Evolutionary conservation across 2,797 vertebrate genomes (phyloP).

Genomic region (Epinephelus malabaricus): DNA sequence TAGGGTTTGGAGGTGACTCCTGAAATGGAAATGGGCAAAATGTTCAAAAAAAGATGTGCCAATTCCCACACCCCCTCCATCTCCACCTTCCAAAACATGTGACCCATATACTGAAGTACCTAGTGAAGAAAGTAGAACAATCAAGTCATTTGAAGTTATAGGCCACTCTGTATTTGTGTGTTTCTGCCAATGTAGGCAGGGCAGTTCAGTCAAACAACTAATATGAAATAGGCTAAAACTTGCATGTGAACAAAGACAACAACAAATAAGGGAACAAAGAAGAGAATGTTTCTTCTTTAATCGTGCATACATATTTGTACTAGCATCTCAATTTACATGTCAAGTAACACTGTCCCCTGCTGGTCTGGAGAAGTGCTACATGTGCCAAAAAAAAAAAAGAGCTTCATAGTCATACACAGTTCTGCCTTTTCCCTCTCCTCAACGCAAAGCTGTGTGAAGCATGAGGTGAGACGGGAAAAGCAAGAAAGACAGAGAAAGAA

Average conservation of each 20-base stretch:
- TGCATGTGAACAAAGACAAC: conserved; percentile 78
- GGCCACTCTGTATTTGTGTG: conserved; percentile 68
- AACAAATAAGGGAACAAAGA: conserved; percentile 82
- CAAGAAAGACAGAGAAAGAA: neutral
- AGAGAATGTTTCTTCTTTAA: conserved; percentile 69
- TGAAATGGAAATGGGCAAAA: conserved; percentile 83
- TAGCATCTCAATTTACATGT: conserved; percentile 64
- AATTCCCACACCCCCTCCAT: conserved; percentile 78
- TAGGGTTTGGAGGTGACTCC: conserved; percentile 86
- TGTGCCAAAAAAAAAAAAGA: conserved; percentile 1
- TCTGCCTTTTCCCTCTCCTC: conserved; percentile 16
- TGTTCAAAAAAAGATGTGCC: conserved; percentile 80
- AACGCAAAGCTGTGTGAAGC: conserved; percentile 16
- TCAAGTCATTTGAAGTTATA: conserved; percentile 83
- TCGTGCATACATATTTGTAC: conserved; percentile 70
- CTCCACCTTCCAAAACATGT: conserved; percentile 84
- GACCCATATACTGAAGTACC: conserved; percentile 81
- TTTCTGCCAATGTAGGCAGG: conserved; percentile 77
- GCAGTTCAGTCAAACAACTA: conserved; percentile 67
- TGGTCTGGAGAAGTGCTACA: conserved; percentile 70
- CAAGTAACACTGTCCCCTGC: conserved; percentile 78
- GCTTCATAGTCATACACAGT: conserved; percentile 10
- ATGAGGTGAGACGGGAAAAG: neutral
- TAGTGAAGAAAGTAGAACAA: conserved; percentile 81
- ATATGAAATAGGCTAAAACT: conserved; percentile 73